Base-by-base conservation (phyloP, 2,888 invertebrate genomes). In the Pseudococcus viburni region DNA sequence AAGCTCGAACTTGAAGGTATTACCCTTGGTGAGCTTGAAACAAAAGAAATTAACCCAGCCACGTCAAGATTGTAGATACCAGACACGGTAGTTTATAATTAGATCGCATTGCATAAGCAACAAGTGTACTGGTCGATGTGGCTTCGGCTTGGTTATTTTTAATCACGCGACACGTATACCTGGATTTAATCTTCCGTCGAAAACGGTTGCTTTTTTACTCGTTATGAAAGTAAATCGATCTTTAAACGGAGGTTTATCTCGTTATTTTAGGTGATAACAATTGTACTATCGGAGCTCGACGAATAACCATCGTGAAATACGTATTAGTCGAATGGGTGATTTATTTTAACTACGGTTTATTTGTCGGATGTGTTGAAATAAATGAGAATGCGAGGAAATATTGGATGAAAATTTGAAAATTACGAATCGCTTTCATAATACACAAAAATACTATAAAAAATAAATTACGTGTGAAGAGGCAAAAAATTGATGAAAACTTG, bases 111-210 rank as follows among this genome's bases (percentile, higher is more conserved):
- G 22, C 64, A 64, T 11, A 64, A 64, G 64, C 64, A 64, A 64
- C 64, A 64, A 64, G 26, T 33, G 64, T 64, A 64, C 19, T 64
- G 64, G 64, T 64, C 64, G 64, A 64, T 64, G 64, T 64, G 22
- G 22, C 64, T 64, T 51, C 15, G 51, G 22, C 64, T 64, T 51
- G 1, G 51, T 22, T 64, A 64, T 64, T 64, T 64, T 64, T 64
- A 64, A 19, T 64, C 64, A 64, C 64, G 64, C 64, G 64, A 64
- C 64, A 64, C 0, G 64, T 51, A 51, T n/a, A 59, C 59, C 59
- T 59, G 9, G 15, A n/a, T 7, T 11, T 46, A 59, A 59, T 59
- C 59, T 59, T 1, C 4, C 22, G 64, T 64, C 5, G 11, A 64
- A 64, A 64, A 12, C 11, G 11, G 0, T 11, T 5, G 1, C 19